Base-by-base conservation (phyloP, 2,888 invertebrate species). In the Molorchus minor region DNA sequence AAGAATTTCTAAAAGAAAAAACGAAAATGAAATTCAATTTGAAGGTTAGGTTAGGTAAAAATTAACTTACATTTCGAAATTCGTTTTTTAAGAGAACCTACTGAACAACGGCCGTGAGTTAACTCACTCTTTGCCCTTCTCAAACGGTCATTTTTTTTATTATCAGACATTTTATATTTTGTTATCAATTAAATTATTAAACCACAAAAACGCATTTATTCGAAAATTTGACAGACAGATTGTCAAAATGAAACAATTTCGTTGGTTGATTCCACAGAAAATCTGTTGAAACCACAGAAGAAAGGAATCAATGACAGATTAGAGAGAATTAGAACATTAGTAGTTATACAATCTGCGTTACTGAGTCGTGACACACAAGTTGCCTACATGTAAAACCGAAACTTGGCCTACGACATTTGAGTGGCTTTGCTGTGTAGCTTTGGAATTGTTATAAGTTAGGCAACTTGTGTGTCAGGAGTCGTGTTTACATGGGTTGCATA, bases 1-100 rank as follows among this genome's bases (percentile, higher is more conserved):
- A 68, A 57, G 47, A 72, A 70, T 43, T 38, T 65, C 71, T 71
- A 41, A 4, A 58, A 63, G 17, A 41, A 30, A 12, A 41, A 16
- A 13, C 45, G 58, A 56, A 41, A 44, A 12, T n/a, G 54, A 30
- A 30, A 45, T 30, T 58, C 58, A 33, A 2, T 4, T 19, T 21
- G 17, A 33, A n/a, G 43, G 20, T 43, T 40, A 58, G 35, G 58
- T 58, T 58, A 56, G 36, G 17, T 41, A n/a, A 17, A 7, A 13
- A 44, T 49, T 36, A 49, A 61, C 61, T 58, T 56, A 64, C 67
- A 36, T 58, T 53, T 49, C 61, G 46, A 25, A 67, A 64, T 33
- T 62, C 55, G 33, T 35, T 64, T 40, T n/a, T 60, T 62, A 7
- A 67, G 36, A 8, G 47, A 15, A 10, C 30, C 57, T 3, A 55